Percentiles rank a stretch among this genome's conserved stretches.
Evolutionary conservation across 1,140 invertebrate genomes (phyloP).

Genomic region (Harlomillsia oculata): DNA sequence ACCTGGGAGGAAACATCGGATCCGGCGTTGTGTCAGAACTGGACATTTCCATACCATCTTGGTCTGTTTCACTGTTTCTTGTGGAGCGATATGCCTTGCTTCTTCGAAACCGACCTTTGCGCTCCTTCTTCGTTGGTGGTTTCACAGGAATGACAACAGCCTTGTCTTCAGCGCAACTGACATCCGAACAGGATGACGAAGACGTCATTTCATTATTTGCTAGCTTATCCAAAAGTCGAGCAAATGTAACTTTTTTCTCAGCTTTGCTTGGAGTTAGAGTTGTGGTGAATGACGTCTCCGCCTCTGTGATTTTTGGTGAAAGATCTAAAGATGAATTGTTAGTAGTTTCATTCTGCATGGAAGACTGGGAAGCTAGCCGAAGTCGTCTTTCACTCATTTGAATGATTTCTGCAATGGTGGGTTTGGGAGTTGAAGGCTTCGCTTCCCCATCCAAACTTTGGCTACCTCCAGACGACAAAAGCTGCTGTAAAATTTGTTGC

Average conservation of each 20-base stretch:
- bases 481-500: conserved; percentile 61
- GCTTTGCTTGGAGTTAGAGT: conserved; percentile 46
- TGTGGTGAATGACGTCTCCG: conserved; percentile 48
- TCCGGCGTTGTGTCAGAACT: conserved; percentile 51
- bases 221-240: conserved; percentile 58
- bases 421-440: conserved; percentile 30
- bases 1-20: conserved; percentile 44
- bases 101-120: conserved; percentile 33
- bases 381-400: conserved; percentile 51
- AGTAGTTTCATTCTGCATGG: conserved; percentile 9
- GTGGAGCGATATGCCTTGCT: conserved; percentile 48
- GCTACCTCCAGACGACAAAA: conserved; percentile 47
- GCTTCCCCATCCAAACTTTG: conserved; percentile 36
- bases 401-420: conserved; percentile 51
- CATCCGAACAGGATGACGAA: conserved; percentile 37
- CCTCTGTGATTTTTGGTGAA: conserved; percentile 36
- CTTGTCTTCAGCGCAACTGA: conserved; percentile 38
- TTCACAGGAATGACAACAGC: conserved; percentile 9
- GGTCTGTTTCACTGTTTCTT: conserved; percentile 40
- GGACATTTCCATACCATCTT: conserved; percentile 34
- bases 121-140: conserved; percentile 26
- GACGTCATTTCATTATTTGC: conserved; percentile 55
- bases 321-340: conserved; percentile 20
- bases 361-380: conserved; percentile 27
- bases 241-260: conserved; percentile 66